Percentiles rank a stretch among this genome's conserved stretches.
These are phyloP conservation scores for Chelonus insularis DNA, from an alignment of 1,140 invertebrate genomes.

Conservation along the genomic window DNA sequence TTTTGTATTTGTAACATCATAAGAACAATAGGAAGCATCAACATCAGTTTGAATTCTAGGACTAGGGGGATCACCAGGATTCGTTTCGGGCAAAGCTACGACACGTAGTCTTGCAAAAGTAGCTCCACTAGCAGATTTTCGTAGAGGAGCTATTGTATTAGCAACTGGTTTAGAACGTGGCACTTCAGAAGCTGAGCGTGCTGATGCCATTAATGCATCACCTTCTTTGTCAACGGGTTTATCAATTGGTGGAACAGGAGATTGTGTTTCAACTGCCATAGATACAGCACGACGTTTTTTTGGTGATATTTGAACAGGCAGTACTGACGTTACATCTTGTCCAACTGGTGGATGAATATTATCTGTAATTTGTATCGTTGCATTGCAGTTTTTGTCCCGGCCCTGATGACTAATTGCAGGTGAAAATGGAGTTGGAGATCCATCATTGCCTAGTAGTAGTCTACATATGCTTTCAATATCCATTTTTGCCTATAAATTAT, in stretches of 20 bases:
- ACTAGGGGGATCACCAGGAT: slow-evolving; percentile 58
- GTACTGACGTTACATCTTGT: slow-evolving; percentile 43
- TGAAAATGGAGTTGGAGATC: slow-evolving; percentile 49
- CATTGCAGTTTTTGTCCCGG: slow-evolving; percentile 75
- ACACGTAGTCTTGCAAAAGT: slow-evolving; percentile 54
- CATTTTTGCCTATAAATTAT: slow-evolving; percentile 47
- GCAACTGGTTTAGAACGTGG: slow-evolving; percentile 45
- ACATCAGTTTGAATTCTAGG: slow-evolving; percentile 64
- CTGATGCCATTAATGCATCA: slow-evolving; percentile 60
- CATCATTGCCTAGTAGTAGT: slow-evolving; percentile 44
- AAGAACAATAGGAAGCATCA: slow-evolving; percentile 64
- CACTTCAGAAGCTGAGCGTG: slow-evolving; percentile 56
- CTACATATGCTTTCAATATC: slow-evolving; percentile 53
- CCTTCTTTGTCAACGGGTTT: slow-evolving; percentile 60
- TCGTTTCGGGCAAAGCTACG: slow-evolving; percentile 44
- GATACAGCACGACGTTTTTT: slow-evolving; percentile 63
- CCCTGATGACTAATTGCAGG: slow-evolving; percentile 55
- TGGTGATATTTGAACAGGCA: slow-evolving; percentile 55
- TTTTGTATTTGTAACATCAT: slow-evolving; percentile 55
- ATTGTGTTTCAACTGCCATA: slow-evolving; percentile 59
- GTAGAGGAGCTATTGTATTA: slow-evolving; percentile 48
- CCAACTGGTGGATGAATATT: slow-evolving; percentile 48
- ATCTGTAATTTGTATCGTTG: slow-evolving; percentile 62
- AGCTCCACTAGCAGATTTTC: slow-evolving; percentile 55
- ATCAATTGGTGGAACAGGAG: slow-evolving; percentile 47